Percentiles rank a stretch among this genome's conserved stretches.
These are phyloP conservation scores for Cherax destructor DNA, from an alignment of 1,140 invertebrate species.

Conservation along the genomic window DNA sequence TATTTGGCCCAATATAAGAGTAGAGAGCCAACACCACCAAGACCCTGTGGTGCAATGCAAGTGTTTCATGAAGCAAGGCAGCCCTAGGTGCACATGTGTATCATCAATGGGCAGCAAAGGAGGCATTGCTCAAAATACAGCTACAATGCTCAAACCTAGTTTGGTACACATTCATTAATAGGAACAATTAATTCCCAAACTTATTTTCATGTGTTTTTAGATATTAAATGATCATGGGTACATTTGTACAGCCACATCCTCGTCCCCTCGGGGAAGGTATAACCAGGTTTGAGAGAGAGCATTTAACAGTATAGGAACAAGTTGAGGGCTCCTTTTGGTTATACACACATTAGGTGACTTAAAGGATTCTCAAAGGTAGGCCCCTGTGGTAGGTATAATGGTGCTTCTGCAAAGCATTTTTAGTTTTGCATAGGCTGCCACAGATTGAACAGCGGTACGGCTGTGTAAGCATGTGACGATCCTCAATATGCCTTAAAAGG, in stretches of 20 bases:
- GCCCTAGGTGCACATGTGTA: background rate
- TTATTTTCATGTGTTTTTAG: background rate
- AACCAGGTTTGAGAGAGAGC: slow-evolving; percentile 16
- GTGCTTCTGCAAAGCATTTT: slow-evolving; percentile 74
- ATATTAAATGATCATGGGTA: background rate
- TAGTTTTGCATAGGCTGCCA: slow-evolving; percentile 74
- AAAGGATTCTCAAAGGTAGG: slow-evolving; percentile 68
- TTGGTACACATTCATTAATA: background rate
- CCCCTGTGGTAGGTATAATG: slow-evolving; percentile 75
- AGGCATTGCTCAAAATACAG: background rate
- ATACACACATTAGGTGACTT: slow-evolving; percentile 22
- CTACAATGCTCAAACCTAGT: slow-evolving; percentile 14
- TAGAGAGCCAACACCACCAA: background rate
- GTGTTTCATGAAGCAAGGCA: slow-evolving; percentile 11
- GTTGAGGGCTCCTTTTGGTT: slow-evolving; percentile 17
- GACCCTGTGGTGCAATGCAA: background rate
- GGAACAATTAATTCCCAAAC: slow-evolving; percentile 7
- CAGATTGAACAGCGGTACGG: slow-evolving; percentile 74
- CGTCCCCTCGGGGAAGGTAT: background rate
- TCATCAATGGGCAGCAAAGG: background rate
- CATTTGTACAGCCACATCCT: slow-evolving; percentile 13
- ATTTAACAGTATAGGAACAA: slow-evolving; percentile 7
- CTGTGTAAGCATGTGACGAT: slow-evolving; percentile 76
- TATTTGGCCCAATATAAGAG: background rate
- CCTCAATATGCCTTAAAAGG: slow-evolving; percentile 78